phyloP scores from a whole-genome alignment of 1,140 invertebrate genomes.

The Dryas iulia region DNA sequence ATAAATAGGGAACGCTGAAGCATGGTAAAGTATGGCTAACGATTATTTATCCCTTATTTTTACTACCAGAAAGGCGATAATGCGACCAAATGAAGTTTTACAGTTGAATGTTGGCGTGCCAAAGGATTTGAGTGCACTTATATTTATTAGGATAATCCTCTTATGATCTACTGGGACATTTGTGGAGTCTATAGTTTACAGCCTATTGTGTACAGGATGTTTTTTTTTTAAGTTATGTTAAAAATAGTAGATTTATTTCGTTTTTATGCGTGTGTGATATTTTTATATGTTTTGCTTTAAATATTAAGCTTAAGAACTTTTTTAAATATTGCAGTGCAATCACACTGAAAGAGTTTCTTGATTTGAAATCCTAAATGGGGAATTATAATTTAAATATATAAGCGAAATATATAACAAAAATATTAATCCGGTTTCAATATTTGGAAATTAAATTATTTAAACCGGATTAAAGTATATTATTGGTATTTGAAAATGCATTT shows the following conservation, averaged over 20 bases:
- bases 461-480: no score
- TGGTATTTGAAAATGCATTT: no score
- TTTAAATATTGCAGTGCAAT: no score
- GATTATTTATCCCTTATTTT: not conserved
- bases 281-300: no score
- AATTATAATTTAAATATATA: no score
- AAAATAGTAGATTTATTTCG: not conserved
- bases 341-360: no score
- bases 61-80: conserved; percentile 18
- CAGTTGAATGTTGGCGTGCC: conserved; percentile 1
- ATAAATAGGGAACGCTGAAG: conserved; percentile 36
- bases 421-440: no score
- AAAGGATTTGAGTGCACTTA: conserved; percentile 53
- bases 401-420: no score
- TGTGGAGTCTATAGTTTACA: conserved; percentile 44
- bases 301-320: no score
- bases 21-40: not conserved
- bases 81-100: conserved; percentile 4
- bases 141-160: conserved; percentile 72
- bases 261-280: not conserved
- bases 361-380: no score
- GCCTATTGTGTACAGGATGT: conserved; percentile 39
- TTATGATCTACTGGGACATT: conserved; percentile 47
- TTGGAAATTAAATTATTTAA: no score
- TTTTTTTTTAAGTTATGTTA: conserved; percentile 4